Conservation (phyloP, 2,113 vertebrate genomes). For the Petroica traversi region DNA sequence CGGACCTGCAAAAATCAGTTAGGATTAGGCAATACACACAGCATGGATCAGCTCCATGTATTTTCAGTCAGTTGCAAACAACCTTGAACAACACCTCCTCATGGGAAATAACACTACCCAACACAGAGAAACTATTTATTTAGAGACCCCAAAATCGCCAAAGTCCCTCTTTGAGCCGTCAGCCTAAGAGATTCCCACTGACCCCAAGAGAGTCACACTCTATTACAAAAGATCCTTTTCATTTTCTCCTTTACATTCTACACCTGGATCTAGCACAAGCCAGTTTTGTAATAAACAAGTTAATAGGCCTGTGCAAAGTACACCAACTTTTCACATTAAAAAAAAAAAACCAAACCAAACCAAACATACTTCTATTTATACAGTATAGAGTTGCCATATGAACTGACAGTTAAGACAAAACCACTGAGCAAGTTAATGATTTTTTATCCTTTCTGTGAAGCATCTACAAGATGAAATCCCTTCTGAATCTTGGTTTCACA, state of each 20-base stretch:
- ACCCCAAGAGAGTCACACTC: background rate
- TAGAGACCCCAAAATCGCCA: background rate
- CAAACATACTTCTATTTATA: background rate
- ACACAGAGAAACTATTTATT: background rate
- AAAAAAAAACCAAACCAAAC: background rate
- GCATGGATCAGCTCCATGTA: background rate
- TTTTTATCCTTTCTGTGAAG: background rate
- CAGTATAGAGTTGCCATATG: background rate
- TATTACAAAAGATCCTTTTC: background rate
- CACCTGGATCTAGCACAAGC: background rate
- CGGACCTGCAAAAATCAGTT: background rate
- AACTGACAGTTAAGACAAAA: conserved; percentile 17
- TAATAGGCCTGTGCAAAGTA: background rate
- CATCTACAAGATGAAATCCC: background rate
- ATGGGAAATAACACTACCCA: background rate
- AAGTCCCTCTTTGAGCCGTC: background rate
- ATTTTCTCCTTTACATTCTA: background rate
- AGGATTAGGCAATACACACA: background rate
- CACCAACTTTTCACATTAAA: background rate
- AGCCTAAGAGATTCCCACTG: background rate
- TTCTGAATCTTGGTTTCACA: background rate
- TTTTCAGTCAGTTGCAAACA: background rate
- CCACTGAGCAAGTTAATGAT: background rate
- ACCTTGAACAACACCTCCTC: background rate
- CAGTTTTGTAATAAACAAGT: conserved; percentile 8